phyloP scores from a whole-genome alignment of 2,888 invertebrate species.

The Diachrysia chrysitis region DNA sequence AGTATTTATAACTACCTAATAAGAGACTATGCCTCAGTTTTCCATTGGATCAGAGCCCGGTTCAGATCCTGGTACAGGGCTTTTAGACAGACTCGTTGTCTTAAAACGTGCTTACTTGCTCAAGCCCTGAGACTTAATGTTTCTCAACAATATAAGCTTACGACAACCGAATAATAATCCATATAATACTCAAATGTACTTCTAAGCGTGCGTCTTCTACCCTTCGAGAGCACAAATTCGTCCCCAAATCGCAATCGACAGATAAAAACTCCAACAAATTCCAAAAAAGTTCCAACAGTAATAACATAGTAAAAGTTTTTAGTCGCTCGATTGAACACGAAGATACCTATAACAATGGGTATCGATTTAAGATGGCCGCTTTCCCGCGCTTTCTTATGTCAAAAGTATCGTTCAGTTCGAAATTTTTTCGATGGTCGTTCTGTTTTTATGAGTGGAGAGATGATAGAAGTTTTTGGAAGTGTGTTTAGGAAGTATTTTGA shows the following conservation, averaged over 20 bases:
- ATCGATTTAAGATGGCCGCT: slow-evolving; percentile 70
- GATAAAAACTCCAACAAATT: slow-evolving; percentile 64
- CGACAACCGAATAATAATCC: slow-evolving; percentile 15
- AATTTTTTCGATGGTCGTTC: slow-evolving; percentile 36
- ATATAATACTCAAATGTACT: slow-evolving; percentile 36
- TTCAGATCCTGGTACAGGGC: no score
- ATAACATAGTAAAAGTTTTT: slow-evolving; percentile 65
- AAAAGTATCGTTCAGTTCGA: slow-evolving; percentile 56
- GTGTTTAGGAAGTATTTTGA: slow-evolving; percentile 14
- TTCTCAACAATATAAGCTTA: not conserved
- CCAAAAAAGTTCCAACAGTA: slow-evolving; percentile 54
- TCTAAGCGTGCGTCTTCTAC: slow-evolving; percentile 39
- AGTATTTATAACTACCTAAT: no score
- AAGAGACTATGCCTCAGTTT: no score
- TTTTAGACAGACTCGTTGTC: no score
- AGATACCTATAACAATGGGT: slow-evolving; percentile 66
- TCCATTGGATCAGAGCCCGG: no score
- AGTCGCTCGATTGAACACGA: slow-evolving; percentile 67
- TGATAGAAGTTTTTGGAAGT: slow-evolving; percentile 19
- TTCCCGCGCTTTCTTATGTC: slow-evolving; percentile 73
- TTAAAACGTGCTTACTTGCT: no score
- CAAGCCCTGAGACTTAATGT: no score
- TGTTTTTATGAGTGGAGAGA: slow-evolving; percentile 23
- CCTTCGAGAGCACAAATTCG: slow-evolving; percentile 46
- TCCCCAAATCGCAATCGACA: slow-evolving; percentile 50